phyloP scores from a whole-genome alignment of 2,888 invertebrate genomes.

The Nasonia oneida region DNA sequence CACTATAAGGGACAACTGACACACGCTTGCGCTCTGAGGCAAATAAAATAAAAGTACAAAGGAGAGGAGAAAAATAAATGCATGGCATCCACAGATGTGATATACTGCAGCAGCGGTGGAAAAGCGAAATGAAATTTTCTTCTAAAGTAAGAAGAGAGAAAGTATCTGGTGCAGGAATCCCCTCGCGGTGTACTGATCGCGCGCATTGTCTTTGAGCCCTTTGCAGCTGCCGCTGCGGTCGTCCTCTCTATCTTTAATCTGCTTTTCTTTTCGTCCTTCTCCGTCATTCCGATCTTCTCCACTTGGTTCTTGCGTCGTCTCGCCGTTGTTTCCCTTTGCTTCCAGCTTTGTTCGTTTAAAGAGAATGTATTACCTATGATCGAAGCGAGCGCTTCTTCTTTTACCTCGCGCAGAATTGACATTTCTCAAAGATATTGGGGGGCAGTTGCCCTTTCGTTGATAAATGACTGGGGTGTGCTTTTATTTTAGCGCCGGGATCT shows the following conservation, averaged over 20 bases:
- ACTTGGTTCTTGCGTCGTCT: not conserved
- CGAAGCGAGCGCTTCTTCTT: not conserved
- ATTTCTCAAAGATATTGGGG: not conserved
- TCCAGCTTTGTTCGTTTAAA: slow-evolving; percentile 1
- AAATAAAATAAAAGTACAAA: not conserved
- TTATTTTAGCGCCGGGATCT: not conserved
- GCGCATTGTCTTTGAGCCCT: not conserved
- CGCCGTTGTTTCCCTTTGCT: not conserved
- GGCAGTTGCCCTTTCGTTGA: too few relatives aligned
- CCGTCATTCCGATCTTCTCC: not conserved
- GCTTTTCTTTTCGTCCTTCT: slow-evolving; percentile 17
- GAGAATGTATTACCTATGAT: slow-evolving; percentile 20
- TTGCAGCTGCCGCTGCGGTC: not conserved
- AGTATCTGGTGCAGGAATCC: not conserved
- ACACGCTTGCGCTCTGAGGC: not conserved
- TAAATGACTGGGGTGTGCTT: too few relatives aligned
- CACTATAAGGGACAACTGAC: not conserved
- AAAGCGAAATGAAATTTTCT: slow-evolving; percentile 56
- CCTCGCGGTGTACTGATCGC: too few relatives aligned
- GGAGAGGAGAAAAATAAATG: slow-evolving; percentile 24
- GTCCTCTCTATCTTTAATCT: slow-evolving; percentile 50
- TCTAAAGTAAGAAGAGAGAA: slow-evolving; percentile 27
- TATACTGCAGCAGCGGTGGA: slow-evolving; percentile 24
- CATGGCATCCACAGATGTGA: not conserved
- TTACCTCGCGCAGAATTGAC: not conserved